Conservation (phyloP, 2,113 vertebrate species). For the Anoplopoma fimbria region DNA sequence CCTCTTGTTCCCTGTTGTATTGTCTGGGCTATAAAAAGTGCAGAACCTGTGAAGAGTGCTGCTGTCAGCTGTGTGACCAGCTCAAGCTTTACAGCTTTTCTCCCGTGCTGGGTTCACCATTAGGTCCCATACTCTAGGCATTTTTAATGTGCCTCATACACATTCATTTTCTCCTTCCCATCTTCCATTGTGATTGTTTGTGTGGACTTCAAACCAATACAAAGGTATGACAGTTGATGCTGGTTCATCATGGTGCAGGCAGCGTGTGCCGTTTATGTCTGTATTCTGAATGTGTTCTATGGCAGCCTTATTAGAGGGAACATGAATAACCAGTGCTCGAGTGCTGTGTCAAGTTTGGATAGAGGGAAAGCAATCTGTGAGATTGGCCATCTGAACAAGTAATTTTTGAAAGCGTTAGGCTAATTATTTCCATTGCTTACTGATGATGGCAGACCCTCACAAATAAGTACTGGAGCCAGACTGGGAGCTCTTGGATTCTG, state of each 20-base stretch:
- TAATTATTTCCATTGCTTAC: constrained; percentile 64
- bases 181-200: constrained; percentile 1
- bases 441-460: constrained; percentile 57
- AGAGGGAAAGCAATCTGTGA: constrained; percentile 41
- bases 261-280: background rate
- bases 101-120: constrained; percentile 24
- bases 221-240: background rate
- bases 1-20: constrained; percentile 18
- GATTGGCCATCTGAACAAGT: constrained; percentile 29
- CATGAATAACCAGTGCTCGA: constrained; percentile 31
- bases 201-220: constrained; percentile 9
- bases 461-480: constrained; percentile 26
- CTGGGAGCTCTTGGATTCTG: constrained; percentile 14
- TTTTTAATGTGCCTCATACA: constrained; percentile 14
- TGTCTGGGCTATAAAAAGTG: constrained; percentile 42
- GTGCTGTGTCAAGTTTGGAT: constrained; percentile 48
- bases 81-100: constrained; percentile 21
- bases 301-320: constrained; percentile 36
- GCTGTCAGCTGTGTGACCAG: constrained; percentile 43
- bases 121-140: background rate
- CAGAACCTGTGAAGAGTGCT: constrained; percentile 32
- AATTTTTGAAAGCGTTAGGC: constrained; percentile 40
- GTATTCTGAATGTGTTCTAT: background rate
- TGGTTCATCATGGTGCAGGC: constrained; percentile 4
- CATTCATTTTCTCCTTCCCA: background rate